These are phyloP conservation scores for Mus pahari DNA, from an alignment of 2,113 vertebrate genomes.

Conservation along the genomic window DNA sequence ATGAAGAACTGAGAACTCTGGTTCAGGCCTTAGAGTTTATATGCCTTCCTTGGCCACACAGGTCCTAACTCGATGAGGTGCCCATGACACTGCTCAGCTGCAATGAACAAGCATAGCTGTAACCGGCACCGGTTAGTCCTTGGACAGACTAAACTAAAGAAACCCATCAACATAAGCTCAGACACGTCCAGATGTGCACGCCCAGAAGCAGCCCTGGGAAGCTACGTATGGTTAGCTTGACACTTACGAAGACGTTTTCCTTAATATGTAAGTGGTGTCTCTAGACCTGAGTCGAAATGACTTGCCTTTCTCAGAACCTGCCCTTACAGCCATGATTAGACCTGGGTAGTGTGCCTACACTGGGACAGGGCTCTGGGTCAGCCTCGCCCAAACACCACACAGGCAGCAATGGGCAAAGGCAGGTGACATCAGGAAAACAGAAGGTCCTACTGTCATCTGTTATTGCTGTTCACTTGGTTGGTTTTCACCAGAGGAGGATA, in stretches of 20 bases:
- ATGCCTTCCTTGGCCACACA: neutral
- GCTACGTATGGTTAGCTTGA: neutral
- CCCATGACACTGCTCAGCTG: neutral
- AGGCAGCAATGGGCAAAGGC: neutral
- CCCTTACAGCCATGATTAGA: neutral
- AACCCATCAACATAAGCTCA: neutral
- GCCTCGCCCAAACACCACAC: neutral
- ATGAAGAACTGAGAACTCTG: neutral
- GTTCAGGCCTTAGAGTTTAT: neutral
- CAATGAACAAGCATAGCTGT: neutral
- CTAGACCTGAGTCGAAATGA: neutral
- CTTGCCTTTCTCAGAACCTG: neutral
- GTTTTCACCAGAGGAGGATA: neutral
- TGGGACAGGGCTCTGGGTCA: neutral
- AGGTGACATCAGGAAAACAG: neutral
- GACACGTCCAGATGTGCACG: neutral
- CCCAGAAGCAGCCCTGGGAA: constrained; percentile 1
- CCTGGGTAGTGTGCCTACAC: neutral
- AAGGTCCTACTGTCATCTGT: neutral
- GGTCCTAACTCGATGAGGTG: neutral
- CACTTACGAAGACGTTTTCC: neutral
- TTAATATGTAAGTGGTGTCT: neutral
- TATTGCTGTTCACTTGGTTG: neutral
- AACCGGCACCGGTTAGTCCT: neutral
- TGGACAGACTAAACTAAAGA: neutral